Percentiles rank a stretch among this genome's conserved stretches.
Evolutionary conservation across 2,888 invertebrate genomes (phyloP).

Genomic region (Leucophenga montana): DNA sequence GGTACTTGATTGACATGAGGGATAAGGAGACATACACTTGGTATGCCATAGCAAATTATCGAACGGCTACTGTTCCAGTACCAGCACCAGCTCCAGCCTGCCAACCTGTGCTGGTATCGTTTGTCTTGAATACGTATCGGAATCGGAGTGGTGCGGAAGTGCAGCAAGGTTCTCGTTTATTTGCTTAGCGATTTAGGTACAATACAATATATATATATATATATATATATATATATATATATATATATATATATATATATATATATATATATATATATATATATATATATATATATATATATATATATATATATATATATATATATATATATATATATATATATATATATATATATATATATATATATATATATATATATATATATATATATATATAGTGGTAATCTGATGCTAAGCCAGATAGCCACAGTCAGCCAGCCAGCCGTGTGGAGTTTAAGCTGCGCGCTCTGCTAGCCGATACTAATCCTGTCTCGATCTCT

Average conservation of each 20-base stretch:
- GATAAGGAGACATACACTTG: constrained; percentile 73
- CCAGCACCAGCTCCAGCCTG: constrained; percentile 10
- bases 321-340: constrained; percentile 69
- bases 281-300: constrained; percentile 69
- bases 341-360: constrained; percentile 69
- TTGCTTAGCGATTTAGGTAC: constrained; percentile 42
- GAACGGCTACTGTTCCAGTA: constrained; percentile 67
- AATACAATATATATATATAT: constrained; percentile 56
- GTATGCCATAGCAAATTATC: constrained; percentile 73
- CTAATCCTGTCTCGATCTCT: constrained; percentile 26
- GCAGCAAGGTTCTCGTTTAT: constrained; percentile 37
- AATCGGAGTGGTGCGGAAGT: no score
- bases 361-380: constrained; percentile 69
- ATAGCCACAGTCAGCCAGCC: constrained; percentile 37
- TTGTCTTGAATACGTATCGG: constrained; percentile 30
- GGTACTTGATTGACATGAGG: constrained; percentile 73
- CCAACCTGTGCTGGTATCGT: neutral
- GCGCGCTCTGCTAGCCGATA: neutral
- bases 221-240: constrained; percentile 69
- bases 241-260: constrained; percentile 69
- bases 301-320: constrained; percentile 69
- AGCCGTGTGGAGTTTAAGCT: neutral
- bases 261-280: constrained; percentile 69
- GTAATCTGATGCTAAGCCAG: constrained; percentile 68
- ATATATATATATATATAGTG: constrained; percentile 68